Conservation (phyloP, 2,113 vertebrate genomes). For the Percina caprodes region DNA sequence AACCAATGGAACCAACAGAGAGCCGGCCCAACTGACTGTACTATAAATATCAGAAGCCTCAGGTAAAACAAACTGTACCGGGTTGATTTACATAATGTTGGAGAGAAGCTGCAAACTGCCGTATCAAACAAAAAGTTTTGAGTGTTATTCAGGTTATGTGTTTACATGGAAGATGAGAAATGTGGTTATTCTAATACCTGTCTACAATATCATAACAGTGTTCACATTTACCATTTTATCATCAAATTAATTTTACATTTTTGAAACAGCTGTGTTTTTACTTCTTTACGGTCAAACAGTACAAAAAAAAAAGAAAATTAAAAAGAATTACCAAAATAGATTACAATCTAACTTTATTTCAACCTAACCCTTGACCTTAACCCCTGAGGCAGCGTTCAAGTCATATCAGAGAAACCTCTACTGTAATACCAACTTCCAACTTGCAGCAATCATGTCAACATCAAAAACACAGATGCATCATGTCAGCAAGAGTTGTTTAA, state of each 20-base stretch:
- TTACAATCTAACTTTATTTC: background rate
- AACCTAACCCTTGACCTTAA: background rate
- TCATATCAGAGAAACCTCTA: background rate
- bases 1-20: slow-evolving; percentile 89
- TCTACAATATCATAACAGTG: background rate
- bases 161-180: background rate
- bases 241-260: too few relatives aligned
- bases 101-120: background rate
- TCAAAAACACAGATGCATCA: too few relatives aligned
- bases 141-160: too few relatives aligned
- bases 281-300: background rate
- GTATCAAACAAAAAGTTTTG: background rate
- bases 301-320: too few relatives aligned
- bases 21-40: slow-evolving; percentile 87
- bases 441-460: too few relatives aligned
- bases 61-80: slow-evolving; percentile 16
- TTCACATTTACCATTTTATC: background rate
- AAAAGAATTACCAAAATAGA: background rate
- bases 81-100: background rate
- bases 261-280: too few relatives aligned
- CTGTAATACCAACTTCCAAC: too few relatives aligned
- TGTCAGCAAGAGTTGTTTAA: too few relatives aligned
- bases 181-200: background rate
- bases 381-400: background rate
- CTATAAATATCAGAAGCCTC: slow-evolving; percentile 78